A percentile compares a stretch with the other conserved stretches of the same genome.
Evolutionary conservation across 30 jellyfish, hydroid and myxozoan genomes (phyloP).

Genomic region (Mastigias papua): DNA sequence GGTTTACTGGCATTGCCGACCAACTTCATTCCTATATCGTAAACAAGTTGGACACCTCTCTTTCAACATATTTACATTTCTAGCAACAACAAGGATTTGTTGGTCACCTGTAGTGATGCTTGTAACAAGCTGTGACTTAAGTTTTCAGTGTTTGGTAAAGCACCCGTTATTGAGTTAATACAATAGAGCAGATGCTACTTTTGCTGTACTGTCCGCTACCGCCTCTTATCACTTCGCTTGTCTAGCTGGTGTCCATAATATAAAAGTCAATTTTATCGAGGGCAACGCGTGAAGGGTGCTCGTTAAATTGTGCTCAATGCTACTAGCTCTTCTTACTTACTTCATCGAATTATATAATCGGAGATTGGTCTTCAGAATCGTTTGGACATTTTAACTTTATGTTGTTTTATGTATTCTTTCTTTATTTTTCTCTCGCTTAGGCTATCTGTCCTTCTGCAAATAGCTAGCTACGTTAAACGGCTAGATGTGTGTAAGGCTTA

Average conservation of each 20-base stretch:
- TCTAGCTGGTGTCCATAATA: conserved; percentile 2
- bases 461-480: too few relatives aligned
- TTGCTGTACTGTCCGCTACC: not conserved
- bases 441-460: too few relatives aligned
- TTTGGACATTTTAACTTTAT: too few relatives aligned
- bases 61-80: not conserved
- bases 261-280: not conserved
- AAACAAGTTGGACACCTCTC: not conserved
- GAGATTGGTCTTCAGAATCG: too few relatives aligned
- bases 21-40: not conserved
- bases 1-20: too few relatives aligned
- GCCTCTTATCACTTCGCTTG: conserved; percentile 2
- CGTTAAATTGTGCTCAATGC: too few relatives aligned
- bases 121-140: not conserved
- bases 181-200: not conserved
- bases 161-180: conserved; percentile 5
- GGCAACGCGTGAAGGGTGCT: not conserved
- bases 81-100: not conserved
- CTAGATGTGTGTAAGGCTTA: too few relatives aligned
- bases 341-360: too few relatives aligned
- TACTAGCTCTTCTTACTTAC: too few relatives aligned
- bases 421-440: too few relatives aligned
- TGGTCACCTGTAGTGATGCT: conserved; percentile 8
- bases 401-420: too few relatives aligned
- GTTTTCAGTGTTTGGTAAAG: not conserved